Percentiles rank a stretch among this genome's conserved stretches.
Conservation (phyloP, 2,888 invertebrate genomes). For the Coelinius sp. region DNA sequence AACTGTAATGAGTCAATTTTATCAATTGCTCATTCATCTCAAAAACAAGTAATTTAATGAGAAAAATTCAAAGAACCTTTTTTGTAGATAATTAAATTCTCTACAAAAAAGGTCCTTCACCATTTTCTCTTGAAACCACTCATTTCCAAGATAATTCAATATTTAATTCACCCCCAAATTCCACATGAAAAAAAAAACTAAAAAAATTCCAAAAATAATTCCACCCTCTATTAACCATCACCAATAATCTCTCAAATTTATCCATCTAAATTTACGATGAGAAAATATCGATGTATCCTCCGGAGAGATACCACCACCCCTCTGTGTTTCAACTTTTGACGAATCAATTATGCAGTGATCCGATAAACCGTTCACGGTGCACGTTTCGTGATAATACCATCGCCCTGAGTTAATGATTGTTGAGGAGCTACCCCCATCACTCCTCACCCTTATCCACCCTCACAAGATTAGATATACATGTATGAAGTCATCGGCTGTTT, state of each 20-base stretch:
- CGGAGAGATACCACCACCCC: background rate
- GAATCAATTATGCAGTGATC: conserved; percentile 26
- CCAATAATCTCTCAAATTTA: background rate
- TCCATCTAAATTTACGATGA: background rate
- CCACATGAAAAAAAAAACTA: too few species aligned
- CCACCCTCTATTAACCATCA: background rate
- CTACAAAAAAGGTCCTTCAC: too few species aligned
- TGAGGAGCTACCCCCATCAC: background rate
- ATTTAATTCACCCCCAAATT: too few species aligned
- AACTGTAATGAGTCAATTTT: too few species aligned
- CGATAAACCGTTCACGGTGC: conserved; percentile 21
- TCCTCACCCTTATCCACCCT: background rate
- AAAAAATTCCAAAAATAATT: background rate
- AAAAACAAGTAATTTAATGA: too few species aligned
- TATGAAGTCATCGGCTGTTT: conserved; percentile 20
- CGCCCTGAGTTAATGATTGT: conserved; percentile 20
- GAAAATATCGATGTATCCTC: background rate
- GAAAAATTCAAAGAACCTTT: too few species aligned
- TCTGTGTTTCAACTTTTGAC: conserved; percentile 22
- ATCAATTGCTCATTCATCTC: background rate
- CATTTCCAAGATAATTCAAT: too few species aligned
- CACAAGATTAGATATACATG: conserved; percentile 4
- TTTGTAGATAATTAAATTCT: too few species aligned
- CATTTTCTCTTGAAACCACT: too few species aligned
- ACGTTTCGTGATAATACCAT: conserved; percentile 26